Evolutionary conservation across 64 coral and sea anemone species (phyloP).

Genomic region (Dendrophyllia cribrosa): DNA sequence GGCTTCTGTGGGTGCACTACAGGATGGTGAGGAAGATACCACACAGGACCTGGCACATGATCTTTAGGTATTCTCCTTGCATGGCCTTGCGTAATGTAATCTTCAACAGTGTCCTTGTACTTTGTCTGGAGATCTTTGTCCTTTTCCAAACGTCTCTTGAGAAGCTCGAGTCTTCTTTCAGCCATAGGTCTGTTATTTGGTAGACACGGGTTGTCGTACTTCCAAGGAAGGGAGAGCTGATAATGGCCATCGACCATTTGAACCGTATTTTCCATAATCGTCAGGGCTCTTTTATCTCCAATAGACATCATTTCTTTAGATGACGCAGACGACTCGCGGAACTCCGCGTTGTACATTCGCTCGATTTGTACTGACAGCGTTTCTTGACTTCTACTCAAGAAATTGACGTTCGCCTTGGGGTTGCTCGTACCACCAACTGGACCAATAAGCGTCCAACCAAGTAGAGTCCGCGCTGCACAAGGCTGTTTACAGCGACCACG

Average conservation of each 20-base stretch:
- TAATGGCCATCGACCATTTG: constrained; percentile 60
- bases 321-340: not conserved
- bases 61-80: constrained; percentile 11
- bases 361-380: constrained; percentile 9
- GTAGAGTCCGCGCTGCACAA: constrained; percentile 17
- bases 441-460: constrained; percentile 55
- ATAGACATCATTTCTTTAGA: constrained; percentile 33
- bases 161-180: constrained; percentile 23
- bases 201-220: constrained; percentile 22
- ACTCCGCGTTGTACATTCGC: constrained; percentile 50
- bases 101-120: constrained; percentile 50
- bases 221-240: constrained; percentile 53
- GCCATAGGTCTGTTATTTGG: constrained; percentile 59
- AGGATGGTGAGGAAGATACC: constrained; percentile 45
- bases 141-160: constrained; percentile 31
- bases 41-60: not conserved
- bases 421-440: not conserved
- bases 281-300: constrained; percentile 51
- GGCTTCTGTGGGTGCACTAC: constrained; percentile 39
- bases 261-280: constrained; percentile 35
- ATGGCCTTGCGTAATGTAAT: constrained; percentile 46
- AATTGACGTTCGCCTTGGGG: not conserved
- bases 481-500: constrained; percentile 52
- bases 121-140: constrained; percentile 23
- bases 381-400: constrained; percentile 8